Evolutionary conservation across 2,797 vertebrate genomes (phyloP).

Genomic region (Alcedo atthis): DNA sequence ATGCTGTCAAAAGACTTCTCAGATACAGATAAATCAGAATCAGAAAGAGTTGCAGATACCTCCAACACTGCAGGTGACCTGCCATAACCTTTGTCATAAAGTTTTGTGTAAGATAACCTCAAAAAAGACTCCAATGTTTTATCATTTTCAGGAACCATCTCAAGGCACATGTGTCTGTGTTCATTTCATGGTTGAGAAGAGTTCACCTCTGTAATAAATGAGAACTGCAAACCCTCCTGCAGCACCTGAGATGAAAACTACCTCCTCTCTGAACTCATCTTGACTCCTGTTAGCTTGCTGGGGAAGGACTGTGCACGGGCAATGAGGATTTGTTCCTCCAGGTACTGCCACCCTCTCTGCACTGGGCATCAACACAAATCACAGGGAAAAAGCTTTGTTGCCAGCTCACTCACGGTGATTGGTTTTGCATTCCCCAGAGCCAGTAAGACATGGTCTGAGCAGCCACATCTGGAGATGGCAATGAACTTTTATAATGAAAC

Average conservation of each 20-base stretch:
- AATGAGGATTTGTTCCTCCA: neutral
- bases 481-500: neutral
- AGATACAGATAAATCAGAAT: neutral
- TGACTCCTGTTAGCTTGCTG: neutral
- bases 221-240: neutral
- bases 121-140: neutral
- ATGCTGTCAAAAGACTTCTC: neutral
- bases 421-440: neutral
- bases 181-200: slow-evolving; percentile 10
- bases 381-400: neutral
- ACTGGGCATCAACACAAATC: neutral
- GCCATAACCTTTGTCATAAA: neutral
- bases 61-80: neutral
- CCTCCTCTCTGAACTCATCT: neutral
- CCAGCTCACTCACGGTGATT: rapidly evolving
- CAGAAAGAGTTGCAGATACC: neutral
- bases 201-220: neutral
- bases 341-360: neutral
- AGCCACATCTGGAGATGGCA: neutral
- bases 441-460: neutral
- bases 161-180: neutral
- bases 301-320: neutral
- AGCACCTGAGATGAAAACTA: neutral
- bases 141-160: neutral
- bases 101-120: neutral